Evolutionary conservation across 2,113 vertebrate species (phyloP).

Genomic region (Scomber scombrus): DNA sequence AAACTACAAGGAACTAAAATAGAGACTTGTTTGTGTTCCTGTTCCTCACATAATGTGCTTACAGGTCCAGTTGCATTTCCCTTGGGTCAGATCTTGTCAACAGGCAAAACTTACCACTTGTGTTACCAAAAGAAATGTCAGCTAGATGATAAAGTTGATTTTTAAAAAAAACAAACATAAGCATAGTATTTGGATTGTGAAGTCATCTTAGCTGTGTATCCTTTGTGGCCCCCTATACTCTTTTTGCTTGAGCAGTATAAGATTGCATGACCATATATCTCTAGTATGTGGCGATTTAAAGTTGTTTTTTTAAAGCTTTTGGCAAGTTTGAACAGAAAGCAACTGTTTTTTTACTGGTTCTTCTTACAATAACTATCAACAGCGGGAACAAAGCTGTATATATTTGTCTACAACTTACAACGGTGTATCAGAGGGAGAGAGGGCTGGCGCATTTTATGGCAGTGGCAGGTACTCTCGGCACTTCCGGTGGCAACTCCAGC

Average conservation of each 20-base stretch:
- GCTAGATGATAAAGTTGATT: not conserved
- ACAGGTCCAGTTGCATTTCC: constrained; percentile 65
- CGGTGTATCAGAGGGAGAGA: not conserved
- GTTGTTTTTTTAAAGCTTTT: not conserved
- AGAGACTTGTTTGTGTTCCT: constrained; percentile 15
- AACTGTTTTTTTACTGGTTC: too few species aligned
- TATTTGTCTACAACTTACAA: not conserved
- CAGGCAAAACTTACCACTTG: not conserved
- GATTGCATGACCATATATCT: not conserved
- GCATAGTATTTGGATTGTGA: not conserved
- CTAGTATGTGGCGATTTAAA: not conserved
- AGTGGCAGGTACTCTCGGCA: too few species aligned
- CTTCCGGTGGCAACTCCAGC: too few species aligned
- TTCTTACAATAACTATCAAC: not conserved
- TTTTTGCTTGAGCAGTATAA: not conserved
- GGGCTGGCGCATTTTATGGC: too few species aligned
- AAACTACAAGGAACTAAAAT: constrained; percentile 29
- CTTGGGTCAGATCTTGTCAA: constrained; percentile 9
- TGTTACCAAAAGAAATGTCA: not conserved
- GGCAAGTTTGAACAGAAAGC: not conserved
- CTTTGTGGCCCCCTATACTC: not conserved
- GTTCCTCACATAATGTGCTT: constrained; percentile 42
- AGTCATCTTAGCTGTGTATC: not conserved
- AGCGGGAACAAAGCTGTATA: not conserved
- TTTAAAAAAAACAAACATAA: too few species aligned